Evolutionary conservation across 2,888 invertebrate genomes (phyloP).

Genomic region (Cancer borealis): DNA sequence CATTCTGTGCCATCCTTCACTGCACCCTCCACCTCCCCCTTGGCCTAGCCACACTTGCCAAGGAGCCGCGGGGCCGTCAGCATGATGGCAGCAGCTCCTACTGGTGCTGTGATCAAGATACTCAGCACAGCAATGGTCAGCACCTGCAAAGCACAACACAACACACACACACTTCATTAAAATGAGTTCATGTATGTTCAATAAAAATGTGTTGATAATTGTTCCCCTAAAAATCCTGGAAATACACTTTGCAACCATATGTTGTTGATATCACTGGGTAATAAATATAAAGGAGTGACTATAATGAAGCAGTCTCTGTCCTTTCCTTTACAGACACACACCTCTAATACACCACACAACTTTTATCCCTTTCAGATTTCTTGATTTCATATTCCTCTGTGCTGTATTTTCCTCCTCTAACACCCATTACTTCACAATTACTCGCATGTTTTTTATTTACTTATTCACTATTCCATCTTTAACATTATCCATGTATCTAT

Average conservation of each 20-base stretch:
- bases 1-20: neutral
- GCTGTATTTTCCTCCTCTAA: neutral
- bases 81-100: constrained; percentile 66
- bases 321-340: too few relatives aligned
- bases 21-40: neutral
- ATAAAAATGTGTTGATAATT: neutral
- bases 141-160: constrained; percentile 43
- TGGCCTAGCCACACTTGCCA: neutral
- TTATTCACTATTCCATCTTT: neutral
- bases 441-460: neutral
- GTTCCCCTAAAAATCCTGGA: neutral
- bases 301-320: too few relatives aligned
- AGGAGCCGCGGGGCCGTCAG: constrained; percentile 58
- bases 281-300: neutral
- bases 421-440: neutral
- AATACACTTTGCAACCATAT: neutral
- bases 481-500: neutral
- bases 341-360: too few relatives aligned
- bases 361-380: too few relatives aligned
- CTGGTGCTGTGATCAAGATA: constrained; percentile 61
- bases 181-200: neutral
- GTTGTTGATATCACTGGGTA: neutral
- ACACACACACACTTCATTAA: neutral
- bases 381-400: too few relatives aligned
- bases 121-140: constrained; percentile 62